Evolutionary conservation across 2,888 invertebrate species (phyloP).

Genomic region (Leucophenga maculata): DNA sequence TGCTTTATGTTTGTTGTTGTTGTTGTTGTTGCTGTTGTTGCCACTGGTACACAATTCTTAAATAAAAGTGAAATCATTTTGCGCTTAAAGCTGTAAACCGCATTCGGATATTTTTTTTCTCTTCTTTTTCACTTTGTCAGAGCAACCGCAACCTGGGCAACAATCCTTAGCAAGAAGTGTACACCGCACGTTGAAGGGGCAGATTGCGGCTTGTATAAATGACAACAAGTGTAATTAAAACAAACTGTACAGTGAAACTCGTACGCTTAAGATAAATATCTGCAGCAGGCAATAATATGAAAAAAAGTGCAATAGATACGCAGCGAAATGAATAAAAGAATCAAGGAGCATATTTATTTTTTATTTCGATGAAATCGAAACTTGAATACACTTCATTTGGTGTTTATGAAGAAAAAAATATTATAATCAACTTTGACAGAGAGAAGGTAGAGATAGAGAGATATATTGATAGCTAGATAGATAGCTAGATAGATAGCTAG

Average conservation of each 20-base stretch:
- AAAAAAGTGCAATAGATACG: slow-evolving; percentile 30
- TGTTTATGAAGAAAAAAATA: too few species aligned
- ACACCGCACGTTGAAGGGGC: slow-evolving; percentile 39
- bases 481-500: too few species aligned
- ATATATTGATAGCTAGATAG: too few species aligned
- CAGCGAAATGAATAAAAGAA: slow-evolving; percentile 38
- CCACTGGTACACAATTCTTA: background rate
- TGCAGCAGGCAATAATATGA: slow-evolving; percentile 9
- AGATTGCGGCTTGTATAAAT: background rate
- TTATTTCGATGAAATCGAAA: too few species aligned
- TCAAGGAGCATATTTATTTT: too few species aligned
- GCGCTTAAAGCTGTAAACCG: background rate
- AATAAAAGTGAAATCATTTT: slow-evolving; percentile 23
- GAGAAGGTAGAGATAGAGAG: too few species aligned
- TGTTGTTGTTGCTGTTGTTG: background rate
- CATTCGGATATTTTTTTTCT: background rate
- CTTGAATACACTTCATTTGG: too few species aligned
- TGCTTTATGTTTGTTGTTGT: background rate
- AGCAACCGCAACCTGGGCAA: slow-evolving; percentile 17
- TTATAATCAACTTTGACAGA: too few species aligned
- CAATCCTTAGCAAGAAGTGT: slow-evolving; percentile 31
- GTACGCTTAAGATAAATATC: background rate
- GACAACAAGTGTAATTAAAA: slow-evolving; percentile 61
- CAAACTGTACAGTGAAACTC: slow-evolving; percentile 30
- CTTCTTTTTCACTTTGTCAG: background rate